These are phyloP conservation scores for Phengaris arion DNA, from an alignment of 2,888 invertebrate species.

Conservation along the genomic window DNA sequence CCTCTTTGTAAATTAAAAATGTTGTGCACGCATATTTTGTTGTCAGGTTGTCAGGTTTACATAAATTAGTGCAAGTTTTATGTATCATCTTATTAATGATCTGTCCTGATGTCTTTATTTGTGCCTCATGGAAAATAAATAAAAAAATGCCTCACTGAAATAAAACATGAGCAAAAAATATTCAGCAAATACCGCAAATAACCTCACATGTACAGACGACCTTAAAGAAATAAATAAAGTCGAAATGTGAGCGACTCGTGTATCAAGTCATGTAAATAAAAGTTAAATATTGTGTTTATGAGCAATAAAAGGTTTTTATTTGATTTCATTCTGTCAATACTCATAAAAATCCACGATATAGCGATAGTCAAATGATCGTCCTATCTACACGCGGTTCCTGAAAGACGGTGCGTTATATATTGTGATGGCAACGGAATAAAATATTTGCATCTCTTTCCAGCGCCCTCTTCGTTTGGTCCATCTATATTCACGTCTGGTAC, in stretches of 20 bases:
- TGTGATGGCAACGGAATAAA: slow-evolving; percentile 47
- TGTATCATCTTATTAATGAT: too few relatives aligned
- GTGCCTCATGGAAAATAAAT: too few relatives aligned
- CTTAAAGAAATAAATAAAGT: neutral
- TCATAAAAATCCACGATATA: slow-evolving; percentile 39
- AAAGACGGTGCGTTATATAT: slow-evolving; percentile 2
- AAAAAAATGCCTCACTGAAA: too few relatives aligned
- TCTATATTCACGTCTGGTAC: slow-evolving; percentile 47
- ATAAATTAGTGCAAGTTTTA: too few relatives aligned
- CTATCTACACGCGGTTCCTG: slow-evolving; percentile 22
- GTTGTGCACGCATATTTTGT: too few relatives aligned
- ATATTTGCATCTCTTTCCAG: slow-evolving; percentile 51
- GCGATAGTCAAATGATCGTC: slow-evolving; percentile 35
- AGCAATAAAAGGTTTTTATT: slow-evolving; percentile 36
- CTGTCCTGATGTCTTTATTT: too few relatives aligned
- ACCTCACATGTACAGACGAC: neutral
- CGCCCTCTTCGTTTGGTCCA: slow-evolving; percentile 52
- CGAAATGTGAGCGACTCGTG: slow-evolving; percentile 4
- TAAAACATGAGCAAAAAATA: neutral
- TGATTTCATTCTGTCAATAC: slow-evolving; percentile 35
- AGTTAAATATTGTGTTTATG: slow-evolving; percentile 35
- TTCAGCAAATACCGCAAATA: neutral
- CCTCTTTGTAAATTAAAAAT: too few relatives aligned
- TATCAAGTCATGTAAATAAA: slow-evolving; percentile 24
- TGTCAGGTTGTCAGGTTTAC: too few relatives aligned